Evolutionary conservation across 2,113 vertebrate genomes (phyloP).

Genomic region (Varanus komodoensis): DNA sequence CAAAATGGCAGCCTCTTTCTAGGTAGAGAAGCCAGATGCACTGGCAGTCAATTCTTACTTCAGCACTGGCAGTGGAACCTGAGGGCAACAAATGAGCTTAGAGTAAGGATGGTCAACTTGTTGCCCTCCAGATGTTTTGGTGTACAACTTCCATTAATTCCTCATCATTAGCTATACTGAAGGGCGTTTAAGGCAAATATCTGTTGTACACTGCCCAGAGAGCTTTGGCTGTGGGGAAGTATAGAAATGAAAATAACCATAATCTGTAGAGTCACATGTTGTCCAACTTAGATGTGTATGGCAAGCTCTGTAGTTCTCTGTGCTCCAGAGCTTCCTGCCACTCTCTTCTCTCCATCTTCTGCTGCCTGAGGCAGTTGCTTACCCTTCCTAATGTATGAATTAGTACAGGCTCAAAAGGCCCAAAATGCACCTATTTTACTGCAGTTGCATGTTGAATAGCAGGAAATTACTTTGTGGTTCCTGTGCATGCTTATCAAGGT

Average conservation of each 20-base stretch:
- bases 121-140: no score
- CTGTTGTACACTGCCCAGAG: no score
- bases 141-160: no score
- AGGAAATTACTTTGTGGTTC: not conserved
- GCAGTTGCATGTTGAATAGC: not conserved
- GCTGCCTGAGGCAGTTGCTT: not conserved
- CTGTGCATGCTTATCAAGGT: slow-evolving; percentile 16
- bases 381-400: not conserved
- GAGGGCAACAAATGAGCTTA: not conserved
- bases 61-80: not conserved
- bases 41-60: not conserved
- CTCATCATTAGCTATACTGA: no score
- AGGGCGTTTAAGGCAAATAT: no score
- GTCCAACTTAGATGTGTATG: not conserved
- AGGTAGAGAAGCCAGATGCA: not conserved
- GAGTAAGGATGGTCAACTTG: no score
- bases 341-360: not conserved
- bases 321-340: no score
- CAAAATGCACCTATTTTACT: not conserved
- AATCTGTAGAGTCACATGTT: no score
- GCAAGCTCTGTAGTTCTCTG: not conserved
- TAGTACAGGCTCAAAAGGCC: no score
- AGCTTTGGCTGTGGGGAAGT: no score
- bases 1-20: not conserved
- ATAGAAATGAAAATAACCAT: no score